These are phyloP conservation scores for Cydia amplana DNA, from an alignment of 1,140 invertebrate species.

Conservation along the genomic window DNA sequence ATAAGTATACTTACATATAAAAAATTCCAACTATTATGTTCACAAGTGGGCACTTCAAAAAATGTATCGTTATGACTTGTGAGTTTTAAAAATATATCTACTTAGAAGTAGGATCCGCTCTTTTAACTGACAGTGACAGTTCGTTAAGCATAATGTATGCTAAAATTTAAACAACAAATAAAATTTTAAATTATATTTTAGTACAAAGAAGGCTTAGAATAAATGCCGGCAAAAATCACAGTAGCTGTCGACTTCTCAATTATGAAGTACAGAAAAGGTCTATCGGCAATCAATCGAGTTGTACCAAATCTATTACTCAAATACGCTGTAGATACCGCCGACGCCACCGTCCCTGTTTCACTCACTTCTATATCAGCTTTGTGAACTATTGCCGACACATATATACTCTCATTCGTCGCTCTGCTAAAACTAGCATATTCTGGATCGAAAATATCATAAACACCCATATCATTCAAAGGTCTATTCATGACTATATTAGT, in stretches of 20 bases:
- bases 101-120: too few species aligned
- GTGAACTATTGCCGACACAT: constrained; percentile 83
- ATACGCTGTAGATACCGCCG: constrained; percentile 80
- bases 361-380: constrained; percentile 90
- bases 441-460: constrained; percentile 84
- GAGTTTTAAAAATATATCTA: too few species aligned
- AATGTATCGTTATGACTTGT: too few species aligned
- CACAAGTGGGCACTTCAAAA: too few species aligned
- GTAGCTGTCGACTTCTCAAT: constrained; percentile 81
- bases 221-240: constrained; percentile 81
- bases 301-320: constrained; percentile 80
- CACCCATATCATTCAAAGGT: constrained; percentile 83
- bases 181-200: constrained; percentile 36
- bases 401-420: constrained; percentile 81
- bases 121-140: too few species aligned
- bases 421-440: constrained; percentile 82
- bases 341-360: constrained; percentile 88
- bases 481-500: constrained; percentile 82
- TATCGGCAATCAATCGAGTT: constrained; percentile 80
- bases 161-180: too few species aligned
- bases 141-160: too few species aligned
- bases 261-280: constrained; percentile 82
- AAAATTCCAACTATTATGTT: too few species aligned
- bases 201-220: constrained; percentile 68
- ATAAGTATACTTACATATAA: too few species aligned